Percentiles rank a stretch among this genome's conserved stretches.
Conservation (phyloP, 2,888 invertebrate genomes). For the Tipula vernalis region DNA sequence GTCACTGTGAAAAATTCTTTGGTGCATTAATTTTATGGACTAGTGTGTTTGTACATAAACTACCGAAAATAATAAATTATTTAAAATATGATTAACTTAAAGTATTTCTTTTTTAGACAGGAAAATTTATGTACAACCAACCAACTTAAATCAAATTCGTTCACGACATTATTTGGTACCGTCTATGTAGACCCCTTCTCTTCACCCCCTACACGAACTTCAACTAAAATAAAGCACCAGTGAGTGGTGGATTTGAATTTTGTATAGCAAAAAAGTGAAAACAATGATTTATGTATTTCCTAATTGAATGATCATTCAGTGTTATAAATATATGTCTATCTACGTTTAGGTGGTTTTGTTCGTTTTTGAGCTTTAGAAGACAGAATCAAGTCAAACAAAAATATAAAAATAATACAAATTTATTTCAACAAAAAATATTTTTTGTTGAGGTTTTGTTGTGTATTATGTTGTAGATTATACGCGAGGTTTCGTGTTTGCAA, state of each 20-base stretch:
- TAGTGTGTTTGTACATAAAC: background rate
- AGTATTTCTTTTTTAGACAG: background rate
- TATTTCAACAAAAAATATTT: background rate
- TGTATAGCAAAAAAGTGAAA: background rate
- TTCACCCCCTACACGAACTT: background rate
- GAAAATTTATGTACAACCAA: background rate
- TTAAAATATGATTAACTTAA: background rate
- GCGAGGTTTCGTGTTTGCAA: background rate
- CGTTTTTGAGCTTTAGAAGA: background rate
- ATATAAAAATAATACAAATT: background rate
- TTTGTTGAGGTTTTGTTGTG: background rate
- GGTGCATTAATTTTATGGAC: too few species aligned
- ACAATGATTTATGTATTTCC: background rate
- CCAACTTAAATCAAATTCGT: background rate
- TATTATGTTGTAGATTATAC: background rate
- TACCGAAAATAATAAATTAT: background rate
- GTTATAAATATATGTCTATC: background rate
- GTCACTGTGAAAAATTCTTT: too few species aligned
- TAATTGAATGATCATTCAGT: background rate
- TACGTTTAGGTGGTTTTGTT: background rate
- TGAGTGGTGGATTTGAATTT: background rate
- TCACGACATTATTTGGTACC: background rate
- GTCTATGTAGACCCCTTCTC: background rate
- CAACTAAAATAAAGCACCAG: background rate
- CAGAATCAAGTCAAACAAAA: background rate